phyloP scores from a whole-genome alignment of 2,113 vertebrate genomes.

The Paradisaea rubra region DNA sequence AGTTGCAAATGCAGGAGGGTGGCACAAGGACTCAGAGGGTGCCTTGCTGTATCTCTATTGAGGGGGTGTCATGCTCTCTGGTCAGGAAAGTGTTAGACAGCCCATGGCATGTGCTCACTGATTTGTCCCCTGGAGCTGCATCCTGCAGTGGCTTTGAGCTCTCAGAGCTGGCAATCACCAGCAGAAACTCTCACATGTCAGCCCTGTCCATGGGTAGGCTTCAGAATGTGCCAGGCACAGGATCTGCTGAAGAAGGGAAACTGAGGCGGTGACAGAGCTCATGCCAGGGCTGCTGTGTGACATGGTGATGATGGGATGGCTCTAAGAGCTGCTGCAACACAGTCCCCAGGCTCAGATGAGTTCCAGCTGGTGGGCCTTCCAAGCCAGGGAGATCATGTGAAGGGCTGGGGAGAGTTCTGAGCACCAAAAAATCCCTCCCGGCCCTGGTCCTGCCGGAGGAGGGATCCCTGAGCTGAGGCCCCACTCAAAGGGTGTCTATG shows the following conservation, averaged over 20 bases:
- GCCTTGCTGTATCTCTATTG: rapidly evolving
- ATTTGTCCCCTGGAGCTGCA: not conserved
- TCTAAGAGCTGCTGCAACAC: not conserved
- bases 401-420: not conserved
- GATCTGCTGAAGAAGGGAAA: not conserved
- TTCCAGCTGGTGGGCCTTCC: rapidly evolving
- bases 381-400: rapidly evolving
- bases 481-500: rapidly evolving
- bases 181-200: not conserved
- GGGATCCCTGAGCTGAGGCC: rapidly evolving
- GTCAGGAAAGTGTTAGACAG: not conserved
- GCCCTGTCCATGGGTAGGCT: not conserved
- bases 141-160: not conserved
- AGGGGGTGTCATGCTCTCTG: rapidly evolving
- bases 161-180: too few relatives aligned
- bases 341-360: not conserved
- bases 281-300: not conserved
- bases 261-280: not conserved
- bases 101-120: rapidly evolving
- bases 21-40: rapidly evolving
- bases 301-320: rapidly evolving
- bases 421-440: not conserved
- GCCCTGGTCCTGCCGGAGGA: not conserved
- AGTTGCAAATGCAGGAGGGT: not conserved
- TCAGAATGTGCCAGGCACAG: rapidly evolving